phyloP scores from a whole-genome alignment of 92 coral and sea anemone species.

The Zoanthus sansibaricus region DNA sequence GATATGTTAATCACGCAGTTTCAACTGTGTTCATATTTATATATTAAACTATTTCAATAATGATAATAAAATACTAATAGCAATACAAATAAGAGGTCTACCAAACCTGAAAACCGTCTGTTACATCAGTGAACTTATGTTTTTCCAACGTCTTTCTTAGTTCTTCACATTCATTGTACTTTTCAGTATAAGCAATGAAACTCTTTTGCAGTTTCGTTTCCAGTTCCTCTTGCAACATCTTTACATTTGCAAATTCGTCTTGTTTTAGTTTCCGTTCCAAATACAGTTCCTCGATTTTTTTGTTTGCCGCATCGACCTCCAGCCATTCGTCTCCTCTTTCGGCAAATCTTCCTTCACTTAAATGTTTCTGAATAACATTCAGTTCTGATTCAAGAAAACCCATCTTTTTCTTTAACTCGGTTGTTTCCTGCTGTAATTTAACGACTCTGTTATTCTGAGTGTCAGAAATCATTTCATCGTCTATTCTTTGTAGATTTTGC shows the following conservation, averaged over 20 bases:
- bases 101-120: conserved; percentile 30
- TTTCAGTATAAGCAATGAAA: conserved; percentile 77
- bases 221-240: conserved; percentile 36
- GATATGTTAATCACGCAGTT: no score
- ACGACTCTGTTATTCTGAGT: conserved; percentile 26
- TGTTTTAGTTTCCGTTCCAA: conserved; percentile 12
- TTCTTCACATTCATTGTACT: conserved; percentile 68
- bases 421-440: conserved; percentile 7
- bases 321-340: not conserved
- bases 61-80: not conserved
- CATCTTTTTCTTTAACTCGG: not conserved
- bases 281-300: not conserved
- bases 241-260: not conserved
- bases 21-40: no score
- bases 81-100: not conserved
- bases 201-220: conserved; percentile 59
- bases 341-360: not conserved
- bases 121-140: not conserved
- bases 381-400: not conserved
- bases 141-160: conserved; percentile 56
- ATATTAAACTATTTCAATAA: no score
- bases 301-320: not conserved
- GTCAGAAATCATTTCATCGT: conserved; percentile 23
- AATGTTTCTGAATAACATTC: not conserved
- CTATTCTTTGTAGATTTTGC: conserved; percentile 21